Conservation (phyloP, 2,797 vertebrate genomes). For the Phrynocephalus forsythii region DNA sequence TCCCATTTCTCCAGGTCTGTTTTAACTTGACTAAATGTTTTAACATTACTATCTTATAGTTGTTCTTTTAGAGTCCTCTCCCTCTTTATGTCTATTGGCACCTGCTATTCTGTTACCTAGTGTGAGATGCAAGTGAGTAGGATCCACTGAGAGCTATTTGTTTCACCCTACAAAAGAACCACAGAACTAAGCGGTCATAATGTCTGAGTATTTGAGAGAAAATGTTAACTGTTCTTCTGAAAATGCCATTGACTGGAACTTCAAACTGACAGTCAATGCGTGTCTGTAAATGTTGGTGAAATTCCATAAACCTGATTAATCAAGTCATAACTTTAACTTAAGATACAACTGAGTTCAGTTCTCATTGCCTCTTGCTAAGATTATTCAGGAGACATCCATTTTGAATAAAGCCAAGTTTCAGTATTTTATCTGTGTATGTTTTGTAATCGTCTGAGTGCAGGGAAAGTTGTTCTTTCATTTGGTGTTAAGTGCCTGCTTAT, state of each 20-base stretch:
- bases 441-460: constrained; percentile 30
- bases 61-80: too few species aligned
- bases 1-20: too few species aligned
- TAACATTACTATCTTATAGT: too few species aligned
- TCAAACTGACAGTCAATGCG: not conserved
- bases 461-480: constrained; percentile 30
- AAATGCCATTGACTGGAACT: not conserved
- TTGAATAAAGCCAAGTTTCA: constrained; percentile 24
- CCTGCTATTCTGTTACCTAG: not conserved
- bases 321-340: not conserved
- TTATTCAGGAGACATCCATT: not conserved
- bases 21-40: too few species aligned
- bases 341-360: not conserved
- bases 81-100: too few species aligned
- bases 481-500: constrained; percentile 22
- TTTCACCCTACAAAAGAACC: not conserved
- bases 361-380: constrained; percentile 8
- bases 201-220: not conserved
- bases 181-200: not conserved
- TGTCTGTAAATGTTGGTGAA: not conserved
- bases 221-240: not conserved
- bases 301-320: not conserved
- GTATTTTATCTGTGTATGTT: not conserved
- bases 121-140: not conserved
- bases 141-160: not conserved